Evolutionary conservation across 1,140 invertebrate species (phyloP).

Genomic region (Euborellia annulipes): DNA sequence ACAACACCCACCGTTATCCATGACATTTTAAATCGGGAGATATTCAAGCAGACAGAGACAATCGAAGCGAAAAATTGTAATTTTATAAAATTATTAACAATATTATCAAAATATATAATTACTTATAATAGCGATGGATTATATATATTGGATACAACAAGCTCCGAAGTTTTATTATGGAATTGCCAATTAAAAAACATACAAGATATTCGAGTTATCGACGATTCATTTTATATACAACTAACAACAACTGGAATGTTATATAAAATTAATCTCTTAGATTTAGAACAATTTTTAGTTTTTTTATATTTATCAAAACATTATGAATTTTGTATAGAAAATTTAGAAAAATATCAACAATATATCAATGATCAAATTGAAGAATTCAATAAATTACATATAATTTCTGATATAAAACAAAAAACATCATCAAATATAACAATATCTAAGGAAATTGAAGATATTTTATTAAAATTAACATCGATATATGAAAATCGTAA

Average conservation of each 20-base stretch:
- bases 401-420: no score
- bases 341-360: no score
- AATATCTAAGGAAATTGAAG: no score
- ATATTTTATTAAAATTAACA: no score
- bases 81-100: constrained; percentile 43
- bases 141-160: constrained; percentile 52
- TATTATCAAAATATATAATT: constrained; percentile 45
- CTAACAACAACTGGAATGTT: constrained; percentile 23
- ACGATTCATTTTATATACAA: constrained; percentile 33
- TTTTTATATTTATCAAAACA: no score
- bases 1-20: constrained; percentile 31
- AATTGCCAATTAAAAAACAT: constrained; percentile 37
- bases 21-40: constrained; percentile 15
- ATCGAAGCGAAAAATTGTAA: constrained; percentile 45
- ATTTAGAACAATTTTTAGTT: no score
- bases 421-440: no score
- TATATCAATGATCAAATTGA: no score
- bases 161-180: constrained; percentile 42
- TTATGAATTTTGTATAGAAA: no score
- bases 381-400: no score
- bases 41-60: constrained; percentile 12
- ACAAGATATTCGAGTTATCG: constrained; percentile 33
- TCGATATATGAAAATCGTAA: no score
- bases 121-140: constrained; percentile 47
- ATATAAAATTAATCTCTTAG: no score